These are phyloP conservation scores for Hyphantria cunea DNA, from an alignment of 1,140 invertebrate genomes.

Conservation along the genomic window DNA sequence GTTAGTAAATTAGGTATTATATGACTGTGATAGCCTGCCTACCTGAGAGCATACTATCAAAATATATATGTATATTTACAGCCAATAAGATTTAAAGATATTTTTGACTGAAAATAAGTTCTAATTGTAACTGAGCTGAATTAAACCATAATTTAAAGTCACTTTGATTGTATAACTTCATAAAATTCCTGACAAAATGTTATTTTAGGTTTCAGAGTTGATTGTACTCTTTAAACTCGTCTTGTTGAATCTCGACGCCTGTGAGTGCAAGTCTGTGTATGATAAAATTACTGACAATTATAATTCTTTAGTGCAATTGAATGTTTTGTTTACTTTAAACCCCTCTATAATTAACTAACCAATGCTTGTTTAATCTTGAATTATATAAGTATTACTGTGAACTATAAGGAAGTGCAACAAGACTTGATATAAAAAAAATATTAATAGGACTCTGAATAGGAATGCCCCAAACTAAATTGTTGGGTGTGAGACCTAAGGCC, in stretches of 20 bases:
- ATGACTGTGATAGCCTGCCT: constrained; percentile 25
- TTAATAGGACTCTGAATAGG: no score
- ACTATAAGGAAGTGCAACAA: no score
- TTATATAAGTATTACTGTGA: no score
- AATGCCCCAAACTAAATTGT: no score
- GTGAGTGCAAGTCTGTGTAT: constrained; percentile 33
- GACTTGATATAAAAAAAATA: no score
- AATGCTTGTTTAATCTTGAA: neutral
- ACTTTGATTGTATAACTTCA: neutral
- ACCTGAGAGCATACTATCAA: constrained; percentile 29
- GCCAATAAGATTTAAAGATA: constrained; percentile 16
- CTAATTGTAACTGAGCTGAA: no score
- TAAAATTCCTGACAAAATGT: neutral
- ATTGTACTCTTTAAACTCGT: constrained; percentile 3
- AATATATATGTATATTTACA: constrained; percentile 21
- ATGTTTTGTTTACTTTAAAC: constrained; percentile 21
- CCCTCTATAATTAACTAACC: neutral
- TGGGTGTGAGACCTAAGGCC: no score
- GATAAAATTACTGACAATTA: constrained; percentile 69
- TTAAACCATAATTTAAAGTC: neutral
- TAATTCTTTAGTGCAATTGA: constrained; percentile 79
- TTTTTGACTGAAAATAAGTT: neutral
- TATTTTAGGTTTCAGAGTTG: neutral
- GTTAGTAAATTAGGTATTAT: constrained; percentile 26
- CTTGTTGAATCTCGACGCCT: constrained; percentile 36